Percentiles rank a stretch among this genome's conserved stretches.
These are phyloP conservation scores for Onychomys arenicola DNA, from an alignment of 2,797 vertebrate genomes.

Conservation along the genomic window DNA sequence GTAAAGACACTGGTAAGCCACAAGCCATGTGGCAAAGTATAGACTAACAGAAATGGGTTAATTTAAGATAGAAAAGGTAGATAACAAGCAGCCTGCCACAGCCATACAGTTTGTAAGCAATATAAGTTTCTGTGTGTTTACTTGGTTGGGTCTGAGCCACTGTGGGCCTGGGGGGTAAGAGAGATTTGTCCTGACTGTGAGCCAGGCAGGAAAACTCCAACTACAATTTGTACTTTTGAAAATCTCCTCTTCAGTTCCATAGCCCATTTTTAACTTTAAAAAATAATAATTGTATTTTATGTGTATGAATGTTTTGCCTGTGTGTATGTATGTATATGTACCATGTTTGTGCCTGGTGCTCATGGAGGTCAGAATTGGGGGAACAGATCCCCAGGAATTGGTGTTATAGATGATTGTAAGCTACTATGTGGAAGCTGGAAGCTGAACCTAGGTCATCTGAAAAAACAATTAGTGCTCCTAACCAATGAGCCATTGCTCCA, in stretches of 20 bases:
- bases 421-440: neutral
- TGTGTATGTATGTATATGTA: neutral
- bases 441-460: neutral
- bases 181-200: too few relatives aligned
- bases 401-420: neutral
- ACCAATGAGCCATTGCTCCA: neutral
- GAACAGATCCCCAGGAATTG: neutral
- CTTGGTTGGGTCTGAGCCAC: too few relatives aligned
- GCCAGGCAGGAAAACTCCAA: too few relatives aligned
- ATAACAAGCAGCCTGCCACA: too few relatives aligned
- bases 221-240: neutral
- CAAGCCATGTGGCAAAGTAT: too few relatives aligned
- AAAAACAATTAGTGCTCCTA: neutral
- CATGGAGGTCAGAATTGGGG: neutral
- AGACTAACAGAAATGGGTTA: too few relatives aligned
- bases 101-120: too few relatives aligned
- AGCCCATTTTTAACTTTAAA: neutral
- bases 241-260: neutral
- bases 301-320: neutral
- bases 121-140: too few relatives aligned
- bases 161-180: too few relatives aligned
- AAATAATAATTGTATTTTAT: neutral
- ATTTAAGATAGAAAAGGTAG: too few relatives aligned
- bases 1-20: too few relatives aligned
- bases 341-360: neutral